Percentiles rank a stretch among this genome's conserved stretches.
Evolutionary conservation across 2,797 vertebrate genomes (phyloP).

Genomic region (Gallinago solitaria): DNA sequence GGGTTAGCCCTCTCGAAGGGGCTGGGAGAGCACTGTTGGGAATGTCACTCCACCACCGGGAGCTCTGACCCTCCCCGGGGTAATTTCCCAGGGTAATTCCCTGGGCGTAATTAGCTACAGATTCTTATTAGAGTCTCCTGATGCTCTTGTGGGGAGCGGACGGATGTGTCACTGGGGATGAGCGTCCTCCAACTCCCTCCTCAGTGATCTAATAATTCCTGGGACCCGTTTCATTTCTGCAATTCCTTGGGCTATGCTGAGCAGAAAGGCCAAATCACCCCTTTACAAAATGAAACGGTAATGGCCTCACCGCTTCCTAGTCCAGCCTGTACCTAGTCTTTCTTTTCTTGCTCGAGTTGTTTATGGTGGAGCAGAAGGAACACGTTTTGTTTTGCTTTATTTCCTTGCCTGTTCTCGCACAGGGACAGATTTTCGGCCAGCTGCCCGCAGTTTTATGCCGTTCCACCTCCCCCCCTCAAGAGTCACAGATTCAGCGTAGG

Average conservation of each 20-base stretch:
- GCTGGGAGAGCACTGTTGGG: not conserved
- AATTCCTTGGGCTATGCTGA: slow-evolving; percentile 19
- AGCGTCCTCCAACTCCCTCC: not conserved
- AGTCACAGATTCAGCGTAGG: not conserved
- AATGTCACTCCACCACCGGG: not conserved
- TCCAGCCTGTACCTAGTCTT: not conserved
- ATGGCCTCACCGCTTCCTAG: not conserved
- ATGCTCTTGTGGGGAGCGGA: not conserved
- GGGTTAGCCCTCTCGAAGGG: not conserved
- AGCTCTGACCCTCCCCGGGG: accelerated
- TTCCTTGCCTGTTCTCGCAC: slow-evolving; percentile 22
- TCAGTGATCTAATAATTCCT: not conserved
- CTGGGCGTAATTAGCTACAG: accelerated
- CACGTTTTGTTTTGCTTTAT: slow-evolving; percentile 29
- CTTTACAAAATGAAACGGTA: not conserved
- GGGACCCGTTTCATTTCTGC: slow-evolving; percentile 5
- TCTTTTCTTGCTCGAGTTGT: not conserved
- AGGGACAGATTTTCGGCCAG: slow-evolving; percentile 41
- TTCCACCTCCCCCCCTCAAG: slow-evolving; percentile 26
- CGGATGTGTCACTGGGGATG: accelerated
- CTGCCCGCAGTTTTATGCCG: not conserved
- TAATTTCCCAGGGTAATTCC: not conserved
- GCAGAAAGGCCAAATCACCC: not conserved
- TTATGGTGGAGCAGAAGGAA: slow-evolving; percentile 34
- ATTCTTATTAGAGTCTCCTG: not conserved